Evolutionary conservation across 2,113 vertebrate species (phyloP).

Genomic region (Syngnathus floridae): DNA sequence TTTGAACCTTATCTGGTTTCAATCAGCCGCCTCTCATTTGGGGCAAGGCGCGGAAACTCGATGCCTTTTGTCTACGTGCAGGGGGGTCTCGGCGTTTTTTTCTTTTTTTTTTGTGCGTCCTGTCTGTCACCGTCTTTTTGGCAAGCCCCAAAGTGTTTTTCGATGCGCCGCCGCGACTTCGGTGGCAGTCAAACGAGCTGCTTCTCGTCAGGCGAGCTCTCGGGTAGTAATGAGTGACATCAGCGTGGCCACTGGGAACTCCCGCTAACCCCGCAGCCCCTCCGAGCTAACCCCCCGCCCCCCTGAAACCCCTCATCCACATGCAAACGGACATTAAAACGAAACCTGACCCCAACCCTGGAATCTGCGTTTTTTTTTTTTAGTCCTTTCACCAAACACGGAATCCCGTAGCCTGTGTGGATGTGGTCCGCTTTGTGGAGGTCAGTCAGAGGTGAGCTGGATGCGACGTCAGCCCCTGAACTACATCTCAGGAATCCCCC

Average conservation of each 20-base stretch:
- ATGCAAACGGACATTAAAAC: constrained; percentile 76
- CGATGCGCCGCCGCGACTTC: constrained; percentile 43
- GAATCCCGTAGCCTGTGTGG: constrained; percentile 44
- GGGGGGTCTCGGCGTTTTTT: constrained; percentile 47
- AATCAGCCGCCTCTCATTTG: constrained; percentile 66
- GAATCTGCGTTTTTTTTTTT: constrained; percentile 69
- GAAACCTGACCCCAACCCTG: constrained; percentile 72
- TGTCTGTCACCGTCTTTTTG: constrained; percentile 52
- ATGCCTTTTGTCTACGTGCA: constrained; percentile 68
- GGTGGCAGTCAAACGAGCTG: constrained; percentile 39
- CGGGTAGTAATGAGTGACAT: constrained; percentile 59
- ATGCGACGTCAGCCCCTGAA: constrained; percentile 73
- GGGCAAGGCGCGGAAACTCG: constrained; percentile 57
- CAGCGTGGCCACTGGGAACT: constrained; percentile 59
- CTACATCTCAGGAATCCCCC: constrained; percentile 83
- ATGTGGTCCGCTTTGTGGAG: constrained; percentile 17
- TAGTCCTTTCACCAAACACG: constrained; percentile 52
- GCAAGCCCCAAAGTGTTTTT: constrained; percentile 33
- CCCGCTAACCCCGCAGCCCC: constrained; percentile 57
- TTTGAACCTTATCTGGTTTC: constrained; percentile 74
- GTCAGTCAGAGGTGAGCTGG: constrained; percentile 80
- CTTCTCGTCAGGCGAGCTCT: constrained; percentile 52
- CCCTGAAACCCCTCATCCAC: constrained; percentile 49
- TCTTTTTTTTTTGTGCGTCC: constrained; percentile 29
- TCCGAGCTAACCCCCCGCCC: constrained; percentile 38